Percentiles rank a stretch among this genome's conserved stretches.
Evolutionary conservation across 2,113 vertebrate species (phyloP).

Genomic region (Lepisosteus oculatus): DNA sequence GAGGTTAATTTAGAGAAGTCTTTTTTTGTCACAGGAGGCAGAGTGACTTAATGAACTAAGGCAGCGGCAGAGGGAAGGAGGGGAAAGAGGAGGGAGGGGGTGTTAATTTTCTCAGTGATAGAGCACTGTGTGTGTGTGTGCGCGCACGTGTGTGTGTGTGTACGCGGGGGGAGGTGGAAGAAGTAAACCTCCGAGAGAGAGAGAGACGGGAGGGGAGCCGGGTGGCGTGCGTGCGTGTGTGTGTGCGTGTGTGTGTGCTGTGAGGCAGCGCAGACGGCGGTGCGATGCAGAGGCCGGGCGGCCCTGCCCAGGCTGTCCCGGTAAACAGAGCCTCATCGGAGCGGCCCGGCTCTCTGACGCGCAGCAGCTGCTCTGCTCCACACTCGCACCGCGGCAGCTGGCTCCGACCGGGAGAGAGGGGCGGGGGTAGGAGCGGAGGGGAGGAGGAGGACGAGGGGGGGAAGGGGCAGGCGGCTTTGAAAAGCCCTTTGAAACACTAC

Average conservation of each 20-base stretch:
- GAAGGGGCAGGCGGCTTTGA: too few species aligned
- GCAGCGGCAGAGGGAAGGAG: background rate
- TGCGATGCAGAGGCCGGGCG: background rate
- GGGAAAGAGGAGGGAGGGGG: background rate
- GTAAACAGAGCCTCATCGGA: constrained; percentile 22
- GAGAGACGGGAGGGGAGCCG: background rate
- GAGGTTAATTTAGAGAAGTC: constrained; percentile 12
- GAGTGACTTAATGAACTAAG: constrained; percentile 15
- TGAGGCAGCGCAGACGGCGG: background rate
- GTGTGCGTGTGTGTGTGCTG: background rate
- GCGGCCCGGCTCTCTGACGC: background rate
- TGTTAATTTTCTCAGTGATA: constrained; percentile 6
- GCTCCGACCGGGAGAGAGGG: background rate
- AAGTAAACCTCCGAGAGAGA: background rate
- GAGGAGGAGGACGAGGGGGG: too few species aligned
- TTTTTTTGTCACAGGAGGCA: constrained; percentile 16
- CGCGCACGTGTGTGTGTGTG: background rate
- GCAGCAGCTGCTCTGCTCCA: constrained; percentile 12
- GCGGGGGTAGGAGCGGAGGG: background rate
- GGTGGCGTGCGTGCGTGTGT: background rate
- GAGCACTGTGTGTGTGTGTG: constrained; percentile 6
- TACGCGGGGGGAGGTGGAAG: background rate
- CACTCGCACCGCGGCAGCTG: background rate
- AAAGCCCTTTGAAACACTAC: too few species aligned
- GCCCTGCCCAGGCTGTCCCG: constrained; percentile 14